phyloP scores from a whole-genome alignment of 2,113 vertebrate species.

The zebrafish (Danio rerio) region DNA sequence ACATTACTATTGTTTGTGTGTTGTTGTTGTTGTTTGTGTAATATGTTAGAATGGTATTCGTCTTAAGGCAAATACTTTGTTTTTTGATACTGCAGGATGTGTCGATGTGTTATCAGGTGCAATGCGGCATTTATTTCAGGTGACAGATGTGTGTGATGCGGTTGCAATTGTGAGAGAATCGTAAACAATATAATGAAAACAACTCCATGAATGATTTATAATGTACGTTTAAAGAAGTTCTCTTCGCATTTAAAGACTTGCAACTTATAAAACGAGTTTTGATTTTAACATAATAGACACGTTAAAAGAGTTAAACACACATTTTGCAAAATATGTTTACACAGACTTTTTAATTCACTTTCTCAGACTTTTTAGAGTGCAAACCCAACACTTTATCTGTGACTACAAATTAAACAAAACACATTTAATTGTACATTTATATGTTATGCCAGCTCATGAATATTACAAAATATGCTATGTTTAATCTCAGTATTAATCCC shows the following conservation, averaged over 20 bases:
- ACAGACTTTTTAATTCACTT: not conserved
- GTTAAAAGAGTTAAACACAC: not conserved
- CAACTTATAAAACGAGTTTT: not conserved
- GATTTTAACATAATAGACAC: not conserved
- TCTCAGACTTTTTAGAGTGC: not conserved
- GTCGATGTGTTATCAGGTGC: conserved; percentile 29
- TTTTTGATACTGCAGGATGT: not conserved
- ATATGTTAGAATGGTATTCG: not conserved
- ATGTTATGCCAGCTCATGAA: too few species aligned
- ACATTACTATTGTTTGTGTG: not conserved
- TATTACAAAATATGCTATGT: not conserved
- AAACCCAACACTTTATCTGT: too few species aligned
- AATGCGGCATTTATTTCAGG: conserved; percentile 29
- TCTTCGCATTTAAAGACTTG: too few species aligned
- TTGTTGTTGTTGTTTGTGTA: not conserved
- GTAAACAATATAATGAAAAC: not conserved
- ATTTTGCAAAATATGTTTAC: not conserved
- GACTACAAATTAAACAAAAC: not conserved
- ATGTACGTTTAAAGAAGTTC: not conserved
- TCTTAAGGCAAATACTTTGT: not conserved
- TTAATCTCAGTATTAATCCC: too few species aligned
- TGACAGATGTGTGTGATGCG: conserved; percentile 41
- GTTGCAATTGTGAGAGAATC: not conserved
- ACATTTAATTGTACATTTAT: not conserved
- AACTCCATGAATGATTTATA: not conserved